phyloP scores from a whole-genome alignment of 2,797 vertebrate genomes.

The Scarus forsteni region DNA sequence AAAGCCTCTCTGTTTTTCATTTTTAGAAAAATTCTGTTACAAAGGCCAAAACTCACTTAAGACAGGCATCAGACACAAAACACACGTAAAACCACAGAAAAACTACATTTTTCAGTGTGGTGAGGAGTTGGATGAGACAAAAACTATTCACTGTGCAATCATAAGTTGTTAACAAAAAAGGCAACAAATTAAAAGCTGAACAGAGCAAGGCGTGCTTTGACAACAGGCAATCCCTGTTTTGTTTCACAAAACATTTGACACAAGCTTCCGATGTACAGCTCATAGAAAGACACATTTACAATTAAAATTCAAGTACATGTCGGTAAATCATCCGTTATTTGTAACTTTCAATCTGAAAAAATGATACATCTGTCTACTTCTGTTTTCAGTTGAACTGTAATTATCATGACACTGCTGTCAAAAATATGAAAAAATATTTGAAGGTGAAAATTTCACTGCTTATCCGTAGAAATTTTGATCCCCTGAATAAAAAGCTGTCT shows the following conservation, averaged over 20 bases:
- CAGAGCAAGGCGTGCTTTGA: conserved; percentile 62
- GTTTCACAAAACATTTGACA: conserved; percentile 45
- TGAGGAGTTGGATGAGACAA: conserved; percentile 40
- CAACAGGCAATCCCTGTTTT: conserved; percentile 53
- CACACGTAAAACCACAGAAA: conserved; percentile 37
- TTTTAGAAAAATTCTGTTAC: conserved; percentile 22
- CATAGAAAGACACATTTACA: conserved; percentile 40
- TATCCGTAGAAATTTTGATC: conserved; percentile 7
- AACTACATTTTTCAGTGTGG: conserved; percentile 27
- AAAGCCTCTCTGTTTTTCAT: conserved; percentile 1
- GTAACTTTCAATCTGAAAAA: conserved; percentile 30
- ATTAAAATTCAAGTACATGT: conserved; percentile 70
- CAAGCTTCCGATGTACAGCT: conserved; percentile 50
- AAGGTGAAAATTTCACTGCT: conserved; percentile 9
- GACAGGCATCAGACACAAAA: conserved; percentile 48
- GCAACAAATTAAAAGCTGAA: conserved; percentile 62
- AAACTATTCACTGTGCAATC: conserved; percentile 59
- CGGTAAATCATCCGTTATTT: conserved; percentile 6
- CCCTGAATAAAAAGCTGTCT: conserved; percentile 8
- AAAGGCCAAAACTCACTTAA: conserved; percentile 62
- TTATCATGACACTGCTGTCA: conserved; percentile 29
- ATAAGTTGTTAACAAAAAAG: conserved; percentile 59
- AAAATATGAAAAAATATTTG: conserved; percentile 28
- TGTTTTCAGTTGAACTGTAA: conserved; percentile 13
- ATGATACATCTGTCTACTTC: conserved; percentile 19